Conservation (phyloP, 2,797 vertebrate genomes). For the Lepus oiostolus region DNA sequence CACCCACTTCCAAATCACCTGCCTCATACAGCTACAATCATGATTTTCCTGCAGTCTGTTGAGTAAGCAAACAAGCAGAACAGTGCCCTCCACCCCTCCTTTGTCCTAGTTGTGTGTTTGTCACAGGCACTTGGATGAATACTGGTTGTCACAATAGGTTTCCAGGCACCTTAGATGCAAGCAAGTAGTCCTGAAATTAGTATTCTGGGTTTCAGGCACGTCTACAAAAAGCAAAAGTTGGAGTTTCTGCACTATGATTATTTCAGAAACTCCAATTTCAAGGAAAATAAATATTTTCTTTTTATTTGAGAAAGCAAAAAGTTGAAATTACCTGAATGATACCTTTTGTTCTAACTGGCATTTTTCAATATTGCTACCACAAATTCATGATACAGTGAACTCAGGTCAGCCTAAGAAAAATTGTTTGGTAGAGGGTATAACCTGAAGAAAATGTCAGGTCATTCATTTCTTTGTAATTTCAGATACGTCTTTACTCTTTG, state of each 20-base stretch:
- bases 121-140: not conserved
- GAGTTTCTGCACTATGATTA: not conserved
- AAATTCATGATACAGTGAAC: not conserved
- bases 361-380: not conserved
- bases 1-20: not conserved
- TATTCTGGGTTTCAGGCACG: not conserved
- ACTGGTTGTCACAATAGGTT: not conserved
- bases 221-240: not conserved
- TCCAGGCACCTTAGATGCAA: not conserved
- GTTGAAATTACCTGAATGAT: not conserved
- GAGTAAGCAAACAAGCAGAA: not conserved
- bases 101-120: not conserved
- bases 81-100: not conserved
- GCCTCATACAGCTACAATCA: not conserved
- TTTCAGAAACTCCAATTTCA: not conserved
- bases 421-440: not conserved
- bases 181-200: not conserved
- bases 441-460: slow-evolving; percentile 7
- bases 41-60: not conserved
- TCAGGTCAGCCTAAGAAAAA: not conserved
- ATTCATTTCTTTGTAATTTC: slow-evolving; percentile 42
- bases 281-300: not conserved
- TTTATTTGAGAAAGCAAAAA: not conserved
- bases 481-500: slow-evolving; percentile 34
- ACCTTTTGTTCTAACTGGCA: not conserved